Evolutionary conservation across 2,797 vertebrate species (phyloP).

Genomic region (Scolopax bukidnonensis): DNA sequence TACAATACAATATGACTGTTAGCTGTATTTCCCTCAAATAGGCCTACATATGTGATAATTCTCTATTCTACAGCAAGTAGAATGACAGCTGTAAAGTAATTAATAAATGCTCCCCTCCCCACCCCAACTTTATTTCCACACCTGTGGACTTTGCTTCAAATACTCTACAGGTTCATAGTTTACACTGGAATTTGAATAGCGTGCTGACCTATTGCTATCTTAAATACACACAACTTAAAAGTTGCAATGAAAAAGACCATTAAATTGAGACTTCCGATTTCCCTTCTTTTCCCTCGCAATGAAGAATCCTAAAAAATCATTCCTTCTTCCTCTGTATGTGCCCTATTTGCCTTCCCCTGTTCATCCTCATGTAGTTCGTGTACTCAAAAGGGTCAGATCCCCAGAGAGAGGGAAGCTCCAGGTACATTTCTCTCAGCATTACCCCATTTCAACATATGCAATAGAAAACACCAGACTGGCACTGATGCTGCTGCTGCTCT

Average conservation of each 20-base stretch:
- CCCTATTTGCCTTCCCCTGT: background rate
- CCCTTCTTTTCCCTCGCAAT: background rate
- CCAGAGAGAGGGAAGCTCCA: background rate
- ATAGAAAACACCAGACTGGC: background rate
- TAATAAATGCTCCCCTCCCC: background rate
- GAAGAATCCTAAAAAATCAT: background rate
- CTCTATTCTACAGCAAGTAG: rapidly evolving
- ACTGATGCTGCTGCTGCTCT: background rate
- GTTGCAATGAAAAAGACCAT: background rate
- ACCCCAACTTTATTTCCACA: background rate
- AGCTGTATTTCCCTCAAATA: background rate
- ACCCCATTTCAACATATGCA: background rate
- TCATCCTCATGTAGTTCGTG: background rate
- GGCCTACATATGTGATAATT: background rate
- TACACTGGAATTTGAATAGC: background rate
- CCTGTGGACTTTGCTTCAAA: background rate
- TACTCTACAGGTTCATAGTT: background rate
- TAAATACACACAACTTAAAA: background rate
- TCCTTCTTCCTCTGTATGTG: background rate
- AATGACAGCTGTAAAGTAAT: background rate
- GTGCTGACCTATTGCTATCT: background rate
- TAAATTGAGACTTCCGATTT: background rate
- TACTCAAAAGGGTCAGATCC: background rate
- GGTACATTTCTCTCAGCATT: background rate
- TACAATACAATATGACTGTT: background rate